Evolutionary conservation across 2,888 invertebrate species (phyloP).

Genomic region (Papilio protenor): DNA sequence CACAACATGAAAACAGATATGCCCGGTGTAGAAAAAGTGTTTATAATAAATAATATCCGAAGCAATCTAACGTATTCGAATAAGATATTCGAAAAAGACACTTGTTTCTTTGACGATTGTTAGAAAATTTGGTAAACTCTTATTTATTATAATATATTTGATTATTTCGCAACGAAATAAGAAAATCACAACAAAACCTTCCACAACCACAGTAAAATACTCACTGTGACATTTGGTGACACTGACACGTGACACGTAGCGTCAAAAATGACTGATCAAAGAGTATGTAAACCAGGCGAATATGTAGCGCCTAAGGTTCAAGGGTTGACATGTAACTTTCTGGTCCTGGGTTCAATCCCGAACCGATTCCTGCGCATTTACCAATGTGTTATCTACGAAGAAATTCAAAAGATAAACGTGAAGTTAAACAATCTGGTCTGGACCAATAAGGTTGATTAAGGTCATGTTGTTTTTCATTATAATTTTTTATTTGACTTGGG

Average conservation of each 20-base stretch:
- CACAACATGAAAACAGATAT: conserved; percentile 45
- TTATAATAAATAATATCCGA: background rate
- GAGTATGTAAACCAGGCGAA: background rate
- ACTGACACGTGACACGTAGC: conserved; percentile 33
- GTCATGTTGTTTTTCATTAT: too few species aligned
- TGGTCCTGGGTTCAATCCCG: background rate
- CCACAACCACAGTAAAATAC: conserved; percentile 37
- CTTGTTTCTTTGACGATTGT: background rate
- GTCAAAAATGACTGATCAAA: conserved; percentile 35
- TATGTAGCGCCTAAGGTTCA: background rate
- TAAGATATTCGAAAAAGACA: background rate
- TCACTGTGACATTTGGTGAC: conserved; percentile 35
- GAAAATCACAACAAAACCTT: conserved; percentile 32
- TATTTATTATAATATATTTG: conserved; percentile 14
- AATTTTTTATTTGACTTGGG: background rate
- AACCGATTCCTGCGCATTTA: background rate
- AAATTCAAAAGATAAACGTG: too few species aligned
- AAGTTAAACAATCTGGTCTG: too few species aligned
- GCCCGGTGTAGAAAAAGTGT: conserved; percentile 23
- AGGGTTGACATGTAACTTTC: background rate
- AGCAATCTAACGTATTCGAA: background rate
- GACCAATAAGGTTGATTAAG: too few species aligned
- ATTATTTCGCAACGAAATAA: background rate
- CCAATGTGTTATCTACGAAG: background rate
- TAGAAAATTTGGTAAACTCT: background rate